Evolutionary conservation across 2,888 invertebrate species (phyloP).

Genomic region (Pammene aurita): DNA sequence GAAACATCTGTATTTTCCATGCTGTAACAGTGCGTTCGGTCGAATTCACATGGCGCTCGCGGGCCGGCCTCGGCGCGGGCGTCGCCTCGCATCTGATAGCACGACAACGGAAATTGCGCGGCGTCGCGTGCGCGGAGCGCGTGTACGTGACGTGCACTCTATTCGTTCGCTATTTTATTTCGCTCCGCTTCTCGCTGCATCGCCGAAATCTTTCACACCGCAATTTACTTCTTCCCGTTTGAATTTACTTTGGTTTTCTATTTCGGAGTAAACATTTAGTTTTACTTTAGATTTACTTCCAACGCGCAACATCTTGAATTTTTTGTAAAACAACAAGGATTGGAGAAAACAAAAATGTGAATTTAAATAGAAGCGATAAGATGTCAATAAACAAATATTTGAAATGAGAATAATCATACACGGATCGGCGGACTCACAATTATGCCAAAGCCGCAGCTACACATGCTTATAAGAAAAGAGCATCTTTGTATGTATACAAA

Average conservation of each 20-base stretch:
- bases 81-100: conserved; percentile 68
- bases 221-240: conserved; percentile 46
- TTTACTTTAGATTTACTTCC: conserved; percentile 12
- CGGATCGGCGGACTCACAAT: background rate
- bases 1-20: conserved; percentile 50
- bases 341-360: background rate
- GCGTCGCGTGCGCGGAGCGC: conserved; percentile 75
- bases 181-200: conserved; percentile 59
- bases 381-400: background rate
- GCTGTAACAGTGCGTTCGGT: conserved; percentile 53
- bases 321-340: background rate
- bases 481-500: too few relatives aligned
- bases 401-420: background rate
- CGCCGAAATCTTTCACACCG: conserved; percentile 61
- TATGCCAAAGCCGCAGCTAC: too few relatives aligned
- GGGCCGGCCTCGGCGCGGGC: conserved; percentile 57
- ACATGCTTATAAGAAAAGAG: too few relatives aligned
- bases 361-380: too few relatives aligned
- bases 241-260: conserved; percentile 45
- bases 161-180: conserved; percentile 70
- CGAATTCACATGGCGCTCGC: conserved; percentile 50
- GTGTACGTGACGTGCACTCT: conserved; percentile 73
- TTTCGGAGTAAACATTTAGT: conserved; percentile 22
- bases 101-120: conserved; percentile 75
- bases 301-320: background rate